Evolutionary conservation across 2,888 invertebrate species (phyloP), one percentile per base, ranked within the genome.

Genomic region (Drosophila helvetica): DNA sequence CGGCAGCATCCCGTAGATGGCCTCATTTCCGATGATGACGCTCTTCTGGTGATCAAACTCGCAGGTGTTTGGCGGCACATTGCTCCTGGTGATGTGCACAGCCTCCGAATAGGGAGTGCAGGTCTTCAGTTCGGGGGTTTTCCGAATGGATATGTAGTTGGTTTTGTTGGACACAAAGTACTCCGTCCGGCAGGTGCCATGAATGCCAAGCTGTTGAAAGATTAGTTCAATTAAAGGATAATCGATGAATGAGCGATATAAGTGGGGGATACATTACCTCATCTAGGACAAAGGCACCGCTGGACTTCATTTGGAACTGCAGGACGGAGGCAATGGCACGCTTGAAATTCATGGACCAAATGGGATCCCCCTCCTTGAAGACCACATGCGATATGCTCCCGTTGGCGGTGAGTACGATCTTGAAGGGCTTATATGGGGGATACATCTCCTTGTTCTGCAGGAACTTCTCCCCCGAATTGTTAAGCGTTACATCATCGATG

Each of bases 291-390:
- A 91, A 93, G 6, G 93, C 92, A 2, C 92, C 93, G 0, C 86
- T 89, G 25, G 91, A 88, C 55, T 90, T 90, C 42, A 91, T 90
- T 50, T 94, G 94, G 33, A 95, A 90, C 81, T 95, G 95, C 33
- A 95, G 93, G 73, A 94, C 94, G 17, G 94, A 93, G 1, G 95
- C 94, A 50, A 95, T 92, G 1, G 94, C 95, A 54, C 95, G 92
- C 86, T 95, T 95, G 61, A 95, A 93, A 85, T 95, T 95, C 22
- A 93, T 93, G 0, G 94, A 93, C 95, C 95, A 95, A 1, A 93
- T 92, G 0, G 94, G 93, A 78, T 95, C 95, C 27, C 90, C 89
- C 3, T 92, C 91, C 72, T 92, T 92, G 60, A 92, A 92, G 19
- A 91, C 77, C 71, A 92, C 75, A 78, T 92, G 90, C 5, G 91